Conservation (phyloP, 1,140 invertebrate genomes). For the Heliconius himera region DNA sequence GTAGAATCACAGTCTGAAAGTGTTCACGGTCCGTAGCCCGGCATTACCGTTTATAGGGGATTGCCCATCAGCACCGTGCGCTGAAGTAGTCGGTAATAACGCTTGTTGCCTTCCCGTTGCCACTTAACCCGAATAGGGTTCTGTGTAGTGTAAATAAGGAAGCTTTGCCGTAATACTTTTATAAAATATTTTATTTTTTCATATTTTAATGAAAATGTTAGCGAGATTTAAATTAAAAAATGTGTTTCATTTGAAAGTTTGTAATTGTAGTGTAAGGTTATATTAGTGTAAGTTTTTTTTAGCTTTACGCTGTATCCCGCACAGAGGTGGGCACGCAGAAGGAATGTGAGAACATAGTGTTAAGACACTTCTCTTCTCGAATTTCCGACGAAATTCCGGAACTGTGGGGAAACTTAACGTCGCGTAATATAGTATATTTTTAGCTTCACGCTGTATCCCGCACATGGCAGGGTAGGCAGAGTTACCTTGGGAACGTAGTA, state of each 20-base stretch:
- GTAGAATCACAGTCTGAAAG: conserved; percentile 38
- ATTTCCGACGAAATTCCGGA: too few species aligned
- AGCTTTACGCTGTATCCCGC: too few species aligned
- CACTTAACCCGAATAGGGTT: conserved; percentile 43
- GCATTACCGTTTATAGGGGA: conserved; percentile 43
- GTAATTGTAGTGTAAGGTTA: background rate
- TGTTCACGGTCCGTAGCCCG: conserved; percentile 38
- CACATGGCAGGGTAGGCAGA: too few species aligned
- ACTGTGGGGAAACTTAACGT: too few species aligned
- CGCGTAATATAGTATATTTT: too few species aligned
- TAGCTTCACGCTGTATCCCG: too few species aligned
- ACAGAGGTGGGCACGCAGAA: too few species aligned
- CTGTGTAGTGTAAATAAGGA: conserved; percentile 40
- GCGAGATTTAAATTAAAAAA: conserved; percentile 6
- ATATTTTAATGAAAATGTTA: conserved; percentile 15
- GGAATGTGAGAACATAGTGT: too few species aligned
- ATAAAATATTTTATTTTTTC: conserved; percentile 22
- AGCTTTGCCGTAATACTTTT: conserved; percentile 23
- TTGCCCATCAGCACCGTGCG: conserved; percentile 37
- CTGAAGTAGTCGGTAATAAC: conserved; percentile 44
- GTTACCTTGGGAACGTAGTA: too few species aligned
- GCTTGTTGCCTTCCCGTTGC: conserved; percentile 42
- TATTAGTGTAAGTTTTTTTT: too few species aligned
- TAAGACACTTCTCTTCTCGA: too few species aligned
- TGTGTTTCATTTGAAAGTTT: background rate